phyloP scores from a whole-genome alignment of 2,113 vertebrate genomes.

The Malaclemys terrapin region DNA sequence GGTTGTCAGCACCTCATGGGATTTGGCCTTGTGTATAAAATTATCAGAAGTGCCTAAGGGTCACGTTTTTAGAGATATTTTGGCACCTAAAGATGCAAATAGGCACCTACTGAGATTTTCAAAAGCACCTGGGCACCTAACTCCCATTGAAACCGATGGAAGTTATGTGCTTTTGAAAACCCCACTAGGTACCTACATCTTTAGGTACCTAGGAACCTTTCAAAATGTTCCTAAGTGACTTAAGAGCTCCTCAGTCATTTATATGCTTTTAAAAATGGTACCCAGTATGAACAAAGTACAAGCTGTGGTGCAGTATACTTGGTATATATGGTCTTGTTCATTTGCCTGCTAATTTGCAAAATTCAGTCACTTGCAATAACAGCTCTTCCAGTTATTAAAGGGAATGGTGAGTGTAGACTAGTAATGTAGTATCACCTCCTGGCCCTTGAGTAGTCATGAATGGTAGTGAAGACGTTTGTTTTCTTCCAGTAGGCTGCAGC shows the following conservation, averaged over 20 bases:
- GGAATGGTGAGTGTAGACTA: not conserved
- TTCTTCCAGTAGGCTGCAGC: not conserved
- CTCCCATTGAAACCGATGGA: not conserved
- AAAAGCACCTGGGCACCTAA: fast-evolving
- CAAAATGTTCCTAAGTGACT: not conserved
- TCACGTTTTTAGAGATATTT: not conserved
- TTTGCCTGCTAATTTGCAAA: not conserved
- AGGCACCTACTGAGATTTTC: fast-evolving
- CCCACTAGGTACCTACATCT: not conserved
- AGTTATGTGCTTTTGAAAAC: not conserved
- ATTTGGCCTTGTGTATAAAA: not conserved
- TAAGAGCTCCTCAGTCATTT: not conserved
- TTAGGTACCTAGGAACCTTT: not conserved
- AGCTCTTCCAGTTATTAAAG: not conserved
- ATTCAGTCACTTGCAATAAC: not conserved
- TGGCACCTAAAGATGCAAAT: not conserved
- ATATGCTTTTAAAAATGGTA: not conserved
- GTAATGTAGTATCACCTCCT: not conserved
- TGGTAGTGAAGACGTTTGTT: not conserved
- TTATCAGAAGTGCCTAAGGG: not conserved
- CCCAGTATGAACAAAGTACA: not conserved
- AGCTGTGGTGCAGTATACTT: not conserved
- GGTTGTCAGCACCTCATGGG: fast-evolving
- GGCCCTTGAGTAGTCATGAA: not conserved
- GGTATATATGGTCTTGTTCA: not conserved